phyloP scores from a whole-genome alignment of 1,140 invertebrate genomes.

The Dolichoris vasculosae region DNA sequence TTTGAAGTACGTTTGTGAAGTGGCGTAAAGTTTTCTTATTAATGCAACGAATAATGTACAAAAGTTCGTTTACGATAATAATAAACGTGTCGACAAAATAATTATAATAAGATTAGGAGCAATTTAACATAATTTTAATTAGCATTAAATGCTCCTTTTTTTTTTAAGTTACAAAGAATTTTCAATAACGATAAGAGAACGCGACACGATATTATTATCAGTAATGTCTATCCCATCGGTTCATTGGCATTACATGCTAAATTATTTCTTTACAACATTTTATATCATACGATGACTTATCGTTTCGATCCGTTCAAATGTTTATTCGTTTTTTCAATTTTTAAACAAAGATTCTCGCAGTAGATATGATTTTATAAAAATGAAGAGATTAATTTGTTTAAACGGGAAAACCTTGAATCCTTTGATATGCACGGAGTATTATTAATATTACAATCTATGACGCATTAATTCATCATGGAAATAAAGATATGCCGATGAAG shows the following conservation, averaged over 20 bases:
- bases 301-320: background rate
- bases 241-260: background rate
- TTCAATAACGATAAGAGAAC: background rate
- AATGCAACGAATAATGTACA: background rate
- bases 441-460: no score
- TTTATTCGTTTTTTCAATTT: background rate
- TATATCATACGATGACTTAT: background rate
- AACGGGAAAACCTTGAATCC: no score
- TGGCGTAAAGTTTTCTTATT: background rate
- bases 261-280: background rate
- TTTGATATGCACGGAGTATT: no score
- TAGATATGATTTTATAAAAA: background rate
- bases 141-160: background rate
- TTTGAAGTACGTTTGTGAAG: background rate
- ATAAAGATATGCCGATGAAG: no score
- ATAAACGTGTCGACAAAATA: background rate
- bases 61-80: background rate
- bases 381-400: no score
- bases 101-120: background rate
- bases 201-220: background rate
- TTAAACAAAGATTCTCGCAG: background rate
- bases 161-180: background rate
- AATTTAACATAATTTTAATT: slow-evolving; percentile 2
- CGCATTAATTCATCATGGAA: no score
- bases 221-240: background rate